Percentiles rank a stretch among this genome's conserved stretches.
Conservation (phyloP, 2,113 vertebrate genomes). For the Chelonoidis abingdonii region DNA sequence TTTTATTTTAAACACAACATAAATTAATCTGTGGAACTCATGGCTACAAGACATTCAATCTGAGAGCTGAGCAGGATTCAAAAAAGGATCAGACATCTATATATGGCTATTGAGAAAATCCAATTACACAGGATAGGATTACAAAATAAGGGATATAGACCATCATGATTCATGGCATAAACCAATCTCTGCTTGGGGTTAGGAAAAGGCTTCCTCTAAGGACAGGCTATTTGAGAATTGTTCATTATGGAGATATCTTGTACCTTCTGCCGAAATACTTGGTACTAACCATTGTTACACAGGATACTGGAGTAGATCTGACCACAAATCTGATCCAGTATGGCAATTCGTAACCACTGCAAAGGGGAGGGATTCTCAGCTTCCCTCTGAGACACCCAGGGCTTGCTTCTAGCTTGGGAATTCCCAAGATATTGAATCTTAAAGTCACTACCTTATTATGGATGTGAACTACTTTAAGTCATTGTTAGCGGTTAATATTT, state of each 20-base stretch:
- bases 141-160: background rate
- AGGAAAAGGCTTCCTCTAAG: background rate
- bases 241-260: background rate
- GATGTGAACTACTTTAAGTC: background rate
- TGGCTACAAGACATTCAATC: background rate
- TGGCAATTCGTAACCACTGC: background rate
- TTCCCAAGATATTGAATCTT: background rate
- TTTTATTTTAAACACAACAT: background rate
- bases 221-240: background rate
- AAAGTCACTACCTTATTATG: background rate
- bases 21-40: background rate
- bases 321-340: background rate
- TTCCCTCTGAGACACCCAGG: background rate
- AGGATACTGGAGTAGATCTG: no score
- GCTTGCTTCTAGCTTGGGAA: background rate
- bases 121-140: background rate
- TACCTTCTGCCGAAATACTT: background rate
- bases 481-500: no score
- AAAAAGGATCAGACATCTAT: background rate
- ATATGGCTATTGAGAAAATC: background rate
- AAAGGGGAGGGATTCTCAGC: background rate
- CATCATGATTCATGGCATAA: background rate
- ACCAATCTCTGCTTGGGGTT: background rate
- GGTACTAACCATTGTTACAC: background rate
- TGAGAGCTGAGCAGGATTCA: background rate